A percentile compares a stretch with the other conserved stretches of the same genome.
Conservation (phyloP, 1,140 invertebrate species). For the Hydropsyche tenuis region DNA sequence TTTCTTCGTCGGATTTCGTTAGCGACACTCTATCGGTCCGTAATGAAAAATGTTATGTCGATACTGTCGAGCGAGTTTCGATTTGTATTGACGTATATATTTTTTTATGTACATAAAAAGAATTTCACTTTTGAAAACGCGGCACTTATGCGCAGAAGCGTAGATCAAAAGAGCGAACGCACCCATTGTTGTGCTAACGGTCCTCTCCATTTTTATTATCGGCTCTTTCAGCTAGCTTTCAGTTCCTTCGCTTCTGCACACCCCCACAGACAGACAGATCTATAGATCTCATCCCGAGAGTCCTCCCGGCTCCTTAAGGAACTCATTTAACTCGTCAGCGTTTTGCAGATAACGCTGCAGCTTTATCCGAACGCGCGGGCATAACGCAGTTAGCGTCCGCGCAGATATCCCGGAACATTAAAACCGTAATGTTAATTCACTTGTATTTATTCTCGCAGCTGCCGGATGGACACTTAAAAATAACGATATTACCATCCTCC, state of each 20-base stretch:
- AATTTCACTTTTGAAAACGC: too few species aligned
- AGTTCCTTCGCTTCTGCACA: too few species aligned
- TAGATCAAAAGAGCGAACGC: constrained; percentile 4
- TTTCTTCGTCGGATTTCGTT: constrained; percentile 14
- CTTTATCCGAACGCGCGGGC: constrained; percentile 23
- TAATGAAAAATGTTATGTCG: too few species aligned
- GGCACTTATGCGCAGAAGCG: not conserved
- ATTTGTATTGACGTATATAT: too few species aligned
- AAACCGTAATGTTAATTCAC: constrained; percentile 51
- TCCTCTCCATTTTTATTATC: constrained; percentile 24
- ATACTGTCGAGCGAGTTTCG: too few species aligned
- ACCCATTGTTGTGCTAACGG: constrained; percentile 28
- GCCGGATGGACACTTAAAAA: constrained; percentile 51
- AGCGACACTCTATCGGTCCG: not conserved
- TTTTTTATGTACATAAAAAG: too few species aligned
- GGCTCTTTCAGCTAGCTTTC: too few species aligned
- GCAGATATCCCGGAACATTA: constrained; percentile 47
- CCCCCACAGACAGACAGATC: too few species aligned
- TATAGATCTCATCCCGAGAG: too few species aligned
- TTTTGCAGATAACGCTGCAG: constrained; percentile 32
- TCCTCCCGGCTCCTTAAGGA: constrained; percentile 13
- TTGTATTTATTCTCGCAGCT: constrained; percentile 51
- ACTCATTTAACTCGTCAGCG: constrained; percentile 25
- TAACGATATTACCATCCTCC: constrained; percentile 47
- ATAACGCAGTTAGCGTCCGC: constrained; percentile 44